Base-by-base conservation (phyloP, 92 coral and sea anemone species). In the Parazoanthus darwini region DNA sequence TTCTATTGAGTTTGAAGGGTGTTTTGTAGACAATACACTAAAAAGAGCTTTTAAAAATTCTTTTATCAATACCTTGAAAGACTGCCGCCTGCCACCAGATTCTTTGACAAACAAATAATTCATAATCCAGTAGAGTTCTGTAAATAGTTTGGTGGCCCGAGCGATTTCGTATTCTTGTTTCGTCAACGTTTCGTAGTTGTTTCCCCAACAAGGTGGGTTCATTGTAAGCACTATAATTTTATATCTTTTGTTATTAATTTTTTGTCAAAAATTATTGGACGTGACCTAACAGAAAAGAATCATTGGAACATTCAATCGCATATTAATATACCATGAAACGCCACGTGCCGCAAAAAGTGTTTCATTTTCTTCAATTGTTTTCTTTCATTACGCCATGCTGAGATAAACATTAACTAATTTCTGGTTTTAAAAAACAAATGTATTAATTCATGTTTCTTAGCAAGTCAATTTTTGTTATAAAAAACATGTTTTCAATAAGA, bases 241-340 rank as follows among this genome's bases (percentile, higher is more conserved):
- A 39, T n/a, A 16, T 70, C 67, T 20, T 38, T 33, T 56, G 37
- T 74, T 48, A 1, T 71, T 46, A 16, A 48, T 26, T 70, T 7
- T 43, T 9, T 70, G 67, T 70, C 78, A 84, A 70, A 38, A 84
- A 66, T 22, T 8, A 26, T 16, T 84, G 11, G 79, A 66, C 50
- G 85, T 38, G 85, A 59, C 56, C 25, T 25, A 37, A 25, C 56
- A 35, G 68, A 81, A 56, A 81, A 13, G n/a, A 25, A 4, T 68
- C 36, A 44, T 84, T 71, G 43, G 66, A 71, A 71, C 79, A 25
- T 35, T 70, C 77, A 84, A 72, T 84, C 43, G 78, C 79, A 84
- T 84, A 84, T 84, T 84, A 84, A 84, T 84, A 84, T 84, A 71
- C 42, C 87, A 84, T 78, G 87, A 72, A 11, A 25, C 78, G 79